Evolutionary conservation across 2,888 invertebrate genomes (phyloP).

Genomic region (Erannis defoliaria): DNA sequence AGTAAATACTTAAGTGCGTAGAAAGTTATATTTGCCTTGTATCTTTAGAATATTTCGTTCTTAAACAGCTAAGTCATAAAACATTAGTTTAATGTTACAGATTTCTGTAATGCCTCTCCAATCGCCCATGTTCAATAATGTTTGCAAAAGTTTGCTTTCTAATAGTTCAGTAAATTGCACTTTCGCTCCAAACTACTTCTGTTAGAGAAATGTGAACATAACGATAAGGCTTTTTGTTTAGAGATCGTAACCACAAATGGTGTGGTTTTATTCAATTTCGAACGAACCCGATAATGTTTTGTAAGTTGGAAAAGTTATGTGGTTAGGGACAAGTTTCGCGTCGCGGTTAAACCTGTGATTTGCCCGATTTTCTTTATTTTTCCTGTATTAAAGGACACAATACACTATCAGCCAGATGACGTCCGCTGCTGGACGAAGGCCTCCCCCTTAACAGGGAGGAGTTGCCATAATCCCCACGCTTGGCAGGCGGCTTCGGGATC

Average conservation of each 20-base stretch:
- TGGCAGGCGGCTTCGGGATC: no score
- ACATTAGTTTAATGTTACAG: conserved; percentile 28
- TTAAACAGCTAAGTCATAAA: conserved; percentile 9
- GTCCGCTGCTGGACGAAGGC: no score
- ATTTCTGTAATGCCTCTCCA: conserved; percentile 35
- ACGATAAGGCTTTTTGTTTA: conserved; percentile 52
- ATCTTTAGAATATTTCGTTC: conserved; percentile 3
- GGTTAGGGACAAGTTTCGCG: no score
- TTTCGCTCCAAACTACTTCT: conserved; percentile 58
- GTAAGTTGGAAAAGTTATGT: conserved; percentile 1
- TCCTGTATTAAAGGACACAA: background rate
- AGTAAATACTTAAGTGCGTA: background rate
- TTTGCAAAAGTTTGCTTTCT: conserved; percentile 58
- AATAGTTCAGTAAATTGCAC: conserved; percentile 61
- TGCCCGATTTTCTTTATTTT: no score
- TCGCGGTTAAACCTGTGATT: no score
- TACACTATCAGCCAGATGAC: no score
- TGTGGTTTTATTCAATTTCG: conserved; percentile 55
- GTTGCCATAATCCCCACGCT: no score
- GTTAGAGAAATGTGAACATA: conserved; percentile 62
- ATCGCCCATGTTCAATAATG: conserved; percentile 20
- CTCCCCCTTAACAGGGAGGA: no score
- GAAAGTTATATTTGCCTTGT: background rate
- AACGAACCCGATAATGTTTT: conserved; percentile 22
- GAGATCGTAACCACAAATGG: conserved; percentile 51